Conservation (phyloP, 2,888 invertebrate species). For the Hymenopus coronatus region DNA sequence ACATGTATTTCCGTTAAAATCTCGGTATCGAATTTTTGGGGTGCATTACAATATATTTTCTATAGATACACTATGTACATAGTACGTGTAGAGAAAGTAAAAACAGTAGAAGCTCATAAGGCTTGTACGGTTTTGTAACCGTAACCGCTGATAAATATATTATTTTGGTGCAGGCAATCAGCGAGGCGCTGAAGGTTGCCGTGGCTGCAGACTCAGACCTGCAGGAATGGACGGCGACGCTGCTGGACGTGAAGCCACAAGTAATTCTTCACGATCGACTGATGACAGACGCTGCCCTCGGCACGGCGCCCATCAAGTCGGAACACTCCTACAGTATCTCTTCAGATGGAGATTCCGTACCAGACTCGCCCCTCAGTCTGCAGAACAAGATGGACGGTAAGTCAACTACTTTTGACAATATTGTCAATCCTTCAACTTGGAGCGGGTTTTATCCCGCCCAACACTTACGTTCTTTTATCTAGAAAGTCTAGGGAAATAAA, state of each 20-base stretch:
- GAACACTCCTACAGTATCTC: slow-evolving; percentile 85
- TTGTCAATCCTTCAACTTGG: too few relatives aligned
- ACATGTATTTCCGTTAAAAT: too few relatives aligned
- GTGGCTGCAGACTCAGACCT: slow-evolving; percentile 41
- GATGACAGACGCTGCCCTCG: slow-evolving; percentile 84
- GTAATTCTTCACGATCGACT: slow-evolving; percentile 86
- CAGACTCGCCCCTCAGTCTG: slow-evolving; percentile 61
- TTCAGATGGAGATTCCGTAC: slow-evolving; percentile 43
- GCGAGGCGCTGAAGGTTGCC: slow-evolving; percentile 58
- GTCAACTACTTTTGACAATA: slow-evolving; percentile 32
- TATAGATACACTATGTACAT: too few relatives aligned
- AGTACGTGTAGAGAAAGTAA: too few relatives aligned
- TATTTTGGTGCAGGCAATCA: slow-evolving; percentile 57
- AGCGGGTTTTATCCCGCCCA: too few relatives aligned
- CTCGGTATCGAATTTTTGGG: too few relatives aligned
- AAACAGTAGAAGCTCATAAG: too few relatives aligned
- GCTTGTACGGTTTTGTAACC: too few relatives aligned
- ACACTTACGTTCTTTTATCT: too few relatives aligned
- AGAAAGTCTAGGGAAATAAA: too few relatives aligned
- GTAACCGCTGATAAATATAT: too few relatives aligned
- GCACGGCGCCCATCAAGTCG: slow-evolving; percentile 79
- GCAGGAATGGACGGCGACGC: slow-evolving; percentile 28
- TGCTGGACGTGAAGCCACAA: slow-evolving; percentile 59
- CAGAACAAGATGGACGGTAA: slow-evolving; percentile 65
- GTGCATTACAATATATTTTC: too few relatives aligned